A percentile compares a stretch with the other conserved stretches of the same genome.
phyloP scores from a whole-genome alignment of 2,113 vertebrate genomes.

The Halichoeres trimaculatus region DNA sequence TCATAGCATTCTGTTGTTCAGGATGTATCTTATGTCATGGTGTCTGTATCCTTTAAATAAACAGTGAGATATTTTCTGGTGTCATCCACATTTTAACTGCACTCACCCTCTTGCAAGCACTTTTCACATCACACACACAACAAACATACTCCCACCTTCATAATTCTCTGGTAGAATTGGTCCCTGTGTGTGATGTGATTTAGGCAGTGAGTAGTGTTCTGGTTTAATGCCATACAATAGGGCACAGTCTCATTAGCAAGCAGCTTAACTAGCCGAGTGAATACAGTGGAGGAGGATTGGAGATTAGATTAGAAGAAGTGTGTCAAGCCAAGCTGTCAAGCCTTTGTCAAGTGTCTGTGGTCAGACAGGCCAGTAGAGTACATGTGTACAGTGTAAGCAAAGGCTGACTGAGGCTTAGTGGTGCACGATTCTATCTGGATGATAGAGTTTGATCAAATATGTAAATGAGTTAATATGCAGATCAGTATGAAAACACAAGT shows the following conservation, averaged over 20 bases:
- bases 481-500: conserved; percentile 1
- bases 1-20: too few relatives aligned
- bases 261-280: conserved; percentile 70
- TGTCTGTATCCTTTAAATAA: too few relatives aligned
- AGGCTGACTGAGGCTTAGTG: not conserved
- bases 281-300: conserved; percentile 70
- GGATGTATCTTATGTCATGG: too few relatives aligned
- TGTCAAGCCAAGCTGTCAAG: conserved; percentile 72
- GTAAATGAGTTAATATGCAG: not conserved
- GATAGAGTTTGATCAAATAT: not conserved
- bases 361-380: conserved; percentile 38
- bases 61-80: too few relatives aligned
- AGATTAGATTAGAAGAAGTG: conserved; percentile 77
- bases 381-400: not conserved
- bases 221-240: conserved; percentile 68
- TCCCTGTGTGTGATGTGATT: conserved; percentile 51
- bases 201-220: conserved; percentile 56
- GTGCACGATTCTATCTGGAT: not conserved
- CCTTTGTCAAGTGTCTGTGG: conserved; percentile 64
- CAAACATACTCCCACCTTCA: conserved; percentile 22
- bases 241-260: conserved; percentile 71
- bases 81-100: too few relatives aligned
- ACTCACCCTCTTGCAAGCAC: not conserved
- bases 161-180: conserved; percentile 40
- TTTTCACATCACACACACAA: conserved; percentile 15